Base-by-base conservation (phyloP, 2,113 vertebrate genomes). In the Oryctolagus cuniculus region DNA sequence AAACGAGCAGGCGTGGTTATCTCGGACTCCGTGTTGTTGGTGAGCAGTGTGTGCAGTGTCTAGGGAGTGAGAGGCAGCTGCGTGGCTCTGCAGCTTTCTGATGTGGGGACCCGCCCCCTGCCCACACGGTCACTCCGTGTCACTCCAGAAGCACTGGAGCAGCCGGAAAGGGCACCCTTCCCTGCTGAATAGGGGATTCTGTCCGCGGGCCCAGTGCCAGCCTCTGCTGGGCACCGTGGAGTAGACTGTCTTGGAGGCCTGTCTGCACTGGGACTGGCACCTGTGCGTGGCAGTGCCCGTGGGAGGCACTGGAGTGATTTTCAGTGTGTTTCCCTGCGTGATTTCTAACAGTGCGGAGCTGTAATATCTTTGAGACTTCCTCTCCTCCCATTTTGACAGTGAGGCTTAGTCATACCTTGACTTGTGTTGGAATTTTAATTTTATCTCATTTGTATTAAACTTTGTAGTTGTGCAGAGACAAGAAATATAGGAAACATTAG, bases 241-340 rank as follows among this genome's bases (percentile, higher is more conserved):
- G 27, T 0, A 0, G 2, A 1, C 5, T 2, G 0, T 13, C 22
- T 3, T 13, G 11, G 4, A 5, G 67, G 3, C 34, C 34, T 2
- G 11, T 11, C 8, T 6, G 31, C 72, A 16, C 22, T 0, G 5
- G 0, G 0, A 21, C 10, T 10, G 16, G 15, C 55, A 58, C 15
- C 55, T 58, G 55, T 58, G 8, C 2, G 10, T 0, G 1, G 21
- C 3, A 2, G n/a, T 9, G 16, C 36, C 31, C 2, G 1, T 0
- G 4, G 29, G 24, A 24, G 38, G 55, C 4, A 5, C 64, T 15
- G 4, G 8, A 24, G 9, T 29, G 67, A 44, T 6, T 49, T 36
- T 10, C 21, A 10, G 36, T 16, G 15, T 13, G 55, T n/a, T 19
- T 66, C 31, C 53, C 44, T 51, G 3, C 27, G 27, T 8, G 44